Conservation (phyloP, 2,888 invertebrate species). For the Spialia ferax region DNA sequence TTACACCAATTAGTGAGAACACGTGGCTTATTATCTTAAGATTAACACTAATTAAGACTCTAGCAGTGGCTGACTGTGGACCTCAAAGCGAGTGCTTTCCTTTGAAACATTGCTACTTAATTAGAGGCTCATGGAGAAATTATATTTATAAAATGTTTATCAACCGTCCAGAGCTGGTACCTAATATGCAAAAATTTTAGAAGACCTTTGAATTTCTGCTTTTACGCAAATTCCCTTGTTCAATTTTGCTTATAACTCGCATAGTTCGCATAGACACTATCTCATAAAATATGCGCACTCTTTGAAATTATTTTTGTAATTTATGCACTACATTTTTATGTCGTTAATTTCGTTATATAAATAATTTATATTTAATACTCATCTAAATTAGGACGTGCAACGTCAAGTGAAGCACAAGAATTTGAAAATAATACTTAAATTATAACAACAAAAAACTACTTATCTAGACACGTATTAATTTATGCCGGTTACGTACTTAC, state of each 20-base stretch:
- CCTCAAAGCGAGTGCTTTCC: conserved; percentile 73
- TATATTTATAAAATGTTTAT: conserved; percentile 37
- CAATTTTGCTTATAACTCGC: conserved; percentile 9
- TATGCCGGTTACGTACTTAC: too few relatives aligned
- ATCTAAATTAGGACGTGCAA: too few relatives aligned
- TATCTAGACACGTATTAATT: too few relatives aligned
- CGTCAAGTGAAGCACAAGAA: too few relatives aligned
- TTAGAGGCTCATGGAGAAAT: conserved; percentile 58
- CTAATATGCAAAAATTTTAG: conserved; percentile 29
- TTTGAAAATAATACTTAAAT: too few relatives aligned
- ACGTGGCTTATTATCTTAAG: conserved; percentile 80
- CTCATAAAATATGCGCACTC: conserved; percentile 14
- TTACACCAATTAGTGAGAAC: conserved; percentile 75
- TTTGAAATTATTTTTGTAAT: not conserved
- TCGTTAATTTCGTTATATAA: too few relatives aligned
- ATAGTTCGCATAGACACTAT: conserved; percentile 4
- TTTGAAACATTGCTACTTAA: conserved; percentile 75
- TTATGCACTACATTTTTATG: not conserved
- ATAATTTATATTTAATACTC: too few relatives aligned
- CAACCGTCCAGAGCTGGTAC: conserved; percentile 18
- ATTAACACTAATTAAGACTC: conserved; percentile 81
- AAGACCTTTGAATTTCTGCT: conserved; percentile 35
- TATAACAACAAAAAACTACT: too few relatives aligned
- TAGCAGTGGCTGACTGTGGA: conserved; percentile 56
- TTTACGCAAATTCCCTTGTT: conserved; percentile 22